Conservation (phyloP, 2,888 invertebrate species). For the Nymphalis urticae region DNA sequence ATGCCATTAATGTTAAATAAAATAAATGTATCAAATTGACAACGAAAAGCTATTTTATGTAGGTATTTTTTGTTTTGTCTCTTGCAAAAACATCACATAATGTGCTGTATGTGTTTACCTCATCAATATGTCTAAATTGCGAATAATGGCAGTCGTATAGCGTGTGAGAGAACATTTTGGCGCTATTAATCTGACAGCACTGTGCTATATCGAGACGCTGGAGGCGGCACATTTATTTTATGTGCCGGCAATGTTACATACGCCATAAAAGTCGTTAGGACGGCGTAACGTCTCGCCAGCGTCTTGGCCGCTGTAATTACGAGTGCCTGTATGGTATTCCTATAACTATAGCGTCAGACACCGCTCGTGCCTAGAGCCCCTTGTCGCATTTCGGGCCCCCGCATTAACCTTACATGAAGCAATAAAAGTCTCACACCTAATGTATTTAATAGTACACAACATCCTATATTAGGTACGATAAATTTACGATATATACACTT, state of each 20-base stretch:
- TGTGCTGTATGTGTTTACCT: slow-evolving; percentile 56
- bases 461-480: slow-evolving; percentile 49
- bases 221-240: slow-evolving; percentile 81
- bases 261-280: slow-evolving; percentile 81
- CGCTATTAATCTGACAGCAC: slow-evolving; percentile 76
- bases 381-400: slow-evolving; percentile 47
- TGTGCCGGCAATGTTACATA: slow-evolving; percentile 81
- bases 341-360: slow-evolving; percentile 57
- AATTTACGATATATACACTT: slow-evolving; percentile 33
- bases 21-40: too few relatives aligned
- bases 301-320: slow-evolving; percentile 79
- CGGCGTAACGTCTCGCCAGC: slow-evolving; percentile 79
- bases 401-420: slow-evolving; percentile 71
- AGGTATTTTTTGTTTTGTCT: neutral
- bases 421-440: slow-evolving; percentile 70
- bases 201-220: slow-evolving; percentile 69
- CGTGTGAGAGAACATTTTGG: slow-evolving; percentile 76
- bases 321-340: slow-evolving; percentile 47
- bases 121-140: slow-evolving; percentile 58
- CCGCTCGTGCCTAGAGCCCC: slow-evolving; percentile 52
- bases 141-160: slow-evolving; percentile 64
- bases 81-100: neutral
- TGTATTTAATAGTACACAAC: slow-evolving; percentile 51
- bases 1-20: slow-evolving; percentile 17
- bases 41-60: neutral